phyloP scores from a whole-genome alignment of 2,888 invertebrate genomes.

The Scaptomyza reducta region DNA sequence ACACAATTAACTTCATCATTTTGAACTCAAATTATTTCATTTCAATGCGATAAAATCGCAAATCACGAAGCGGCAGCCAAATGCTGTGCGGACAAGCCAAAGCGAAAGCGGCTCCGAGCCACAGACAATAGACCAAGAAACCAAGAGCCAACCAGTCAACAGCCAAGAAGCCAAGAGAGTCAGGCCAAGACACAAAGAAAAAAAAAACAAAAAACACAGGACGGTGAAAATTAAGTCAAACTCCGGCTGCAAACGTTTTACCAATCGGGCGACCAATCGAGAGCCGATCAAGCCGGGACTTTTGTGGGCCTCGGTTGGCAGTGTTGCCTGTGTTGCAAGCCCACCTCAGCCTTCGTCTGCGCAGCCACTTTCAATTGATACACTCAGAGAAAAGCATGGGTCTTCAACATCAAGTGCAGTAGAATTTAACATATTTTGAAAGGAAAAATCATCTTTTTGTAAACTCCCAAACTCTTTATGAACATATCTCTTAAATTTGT shows the following conservation, averaged over 20 bases:
- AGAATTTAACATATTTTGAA: too few relatives aligned
- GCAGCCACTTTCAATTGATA: slow-evolving; percentile 62
- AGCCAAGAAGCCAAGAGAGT: slow-evolving; percentile 9
- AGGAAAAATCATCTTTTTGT: too few relatives aligned
- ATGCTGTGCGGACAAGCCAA: slow-evolving; percentile 30
- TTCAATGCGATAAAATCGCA: slow-evolving; percentile 83
- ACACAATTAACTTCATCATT: slow-evolving; percentile 82
- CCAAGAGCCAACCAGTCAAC: slow-evolving; percentile 8
- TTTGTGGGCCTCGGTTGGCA: slow-evolving; percentile 35
- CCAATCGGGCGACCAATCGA: slow-evolving; percentile 65
- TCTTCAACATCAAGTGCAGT: too few relatives aligned
- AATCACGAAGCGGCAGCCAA: slow-evolving; percentile 76
- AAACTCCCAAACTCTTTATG: too few relatives aligned
- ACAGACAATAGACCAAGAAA: slow-evolving; percentile 59
- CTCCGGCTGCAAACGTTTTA: slow-evolving; percentile 73
- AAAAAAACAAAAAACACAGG: slow-evolving; percentile 21
- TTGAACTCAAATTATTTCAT: slow-evolving; percentile 83
- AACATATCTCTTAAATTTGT: too few relatives aligned
- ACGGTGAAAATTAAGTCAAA: slow-evolving; percentile 83
- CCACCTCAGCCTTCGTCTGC: slow-evolving; percentile 35
- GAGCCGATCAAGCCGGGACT: slow-evolving; percentile 55
- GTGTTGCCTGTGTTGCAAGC: slow-evolving; percentile 31
- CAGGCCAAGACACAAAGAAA: not conserved
- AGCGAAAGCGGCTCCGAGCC: slow-evolving; percentile 48
- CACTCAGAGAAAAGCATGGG: not conserved